Base-by-base conservation (phyloP, 92 coral and sea anemone species). In the Actinernus sp. region DNA sequence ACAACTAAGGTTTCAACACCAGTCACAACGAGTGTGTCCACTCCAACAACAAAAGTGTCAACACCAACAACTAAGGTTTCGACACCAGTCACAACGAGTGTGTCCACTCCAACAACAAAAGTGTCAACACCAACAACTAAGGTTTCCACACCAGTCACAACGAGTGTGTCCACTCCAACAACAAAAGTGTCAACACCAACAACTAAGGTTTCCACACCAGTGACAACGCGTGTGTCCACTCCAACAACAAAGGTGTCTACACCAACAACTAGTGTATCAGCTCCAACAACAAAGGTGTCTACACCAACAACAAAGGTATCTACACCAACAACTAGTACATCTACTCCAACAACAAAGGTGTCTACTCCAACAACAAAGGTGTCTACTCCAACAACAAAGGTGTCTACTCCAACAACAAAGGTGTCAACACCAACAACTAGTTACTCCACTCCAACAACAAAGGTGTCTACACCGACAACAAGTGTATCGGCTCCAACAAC, bases 61-160 rank as follows among this genome's bases (percentile, higher is more conserved):
- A 36, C 41, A 36, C 41, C 41, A 36, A 36, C 41, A 36, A n/a
- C 30, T 1, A 36, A 30, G 19, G 32, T 36, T 2, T 39, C 67
- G 25, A 20, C 26, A 0, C 52, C 61, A 6, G 46, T 21, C 1
- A 65, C 73, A 24, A 48, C 44, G 1, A 47, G 37, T 44, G 32
- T 43, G 8, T 63, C 71, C 0, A 13, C 59, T 0, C 58, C 92
- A 28, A 72, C 77, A 18, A 38, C 72, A 0, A 45, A 49, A 2
- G 22, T 58, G 2, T 61, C 91, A 18, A 66, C 92, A 0, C 30
- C 87, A 45, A 64, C 75, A 31, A 24, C 47, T 3, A 22, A 29
- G 11, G 22, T 45, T 19, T 34, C 50, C 4, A 51, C 68, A 29
- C 21, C 63, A 1, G n/a, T n/a, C n/a, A 19, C 46, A 10, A 58